Evolutionary conservation across 2,888 invertebrate genomes (phyloP).

Genomic region (Tipula lateralis): DNA sequence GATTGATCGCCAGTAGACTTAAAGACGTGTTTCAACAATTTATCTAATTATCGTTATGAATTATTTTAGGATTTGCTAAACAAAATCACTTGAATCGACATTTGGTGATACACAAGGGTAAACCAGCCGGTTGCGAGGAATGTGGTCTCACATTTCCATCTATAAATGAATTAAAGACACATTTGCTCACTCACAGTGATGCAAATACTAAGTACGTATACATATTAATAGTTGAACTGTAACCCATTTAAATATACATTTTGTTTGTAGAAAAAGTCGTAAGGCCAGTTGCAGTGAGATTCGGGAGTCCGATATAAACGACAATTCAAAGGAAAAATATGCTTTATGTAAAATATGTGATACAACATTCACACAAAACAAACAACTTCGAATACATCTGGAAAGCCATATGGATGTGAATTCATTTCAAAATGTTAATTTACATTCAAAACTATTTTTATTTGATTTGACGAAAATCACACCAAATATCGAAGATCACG

Average conservation of each 20-base stretch:
- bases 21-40: background rate
- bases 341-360: constrained; percentile 32
- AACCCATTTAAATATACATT: background rate
- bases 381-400: constrained; percentile 27
- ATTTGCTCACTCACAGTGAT: background rate
- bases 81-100: constrained; percentile 34
- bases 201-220: background rate
- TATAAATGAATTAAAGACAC: background rate
- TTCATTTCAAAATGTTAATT: constrained; percentile 31
- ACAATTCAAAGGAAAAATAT: background rate
- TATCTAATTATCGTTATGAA: background rate
- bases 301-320: background rate
- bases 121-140: background rate
- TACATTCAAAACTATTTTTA: constrained; percentile 31
- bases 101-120: constrained; percentile 31
- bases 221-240: background rate
- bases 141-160: background rate
- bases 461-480: constrained; percentile 32
- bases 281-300: background rate
- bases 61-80: constrained; percentile 33
- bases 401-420: constrained; percentile 28
- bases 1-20: background rate
- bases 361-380: constrained; percentile 29
- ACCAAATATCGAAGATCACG: background rate
- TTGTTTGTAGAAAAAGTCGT: background rate